phyloP scores from a whole-genome alignment of 1,140 invertebrate genomes.

The Drosophila willistoni region DNA sequence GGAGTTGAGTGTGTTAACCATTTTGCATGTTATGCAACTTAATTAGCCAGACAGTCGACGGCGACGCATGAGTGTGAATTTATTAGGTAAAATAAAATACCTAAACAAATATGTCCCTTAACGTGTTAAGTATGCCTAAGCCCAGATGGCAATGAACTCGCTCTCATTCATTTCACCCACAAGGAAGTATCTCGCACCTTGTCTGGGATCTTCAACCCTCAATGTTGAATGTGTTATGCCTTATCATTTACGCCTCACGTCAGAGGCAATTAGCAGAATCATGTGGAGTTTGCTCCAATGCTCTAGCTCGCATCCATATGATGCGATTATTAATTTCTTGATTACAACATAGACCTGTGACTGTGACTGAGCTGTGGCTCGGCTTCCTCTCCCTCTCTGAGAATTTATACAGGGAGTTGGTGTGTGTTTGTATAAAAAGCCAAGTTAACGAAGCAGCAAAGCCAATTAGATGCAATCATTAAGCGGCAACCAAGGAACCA shows the following conservation, averaged over 20 bases:
- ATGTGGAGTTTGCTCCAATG: conserved; percentile 19
- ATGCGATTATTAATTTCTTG: conserved; percentile 80
- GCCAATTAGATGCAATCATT: conserved; percentile 80
- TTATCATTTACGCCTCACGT: conserved; percentile 78
- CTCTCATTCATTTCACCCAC: conserved; percentile 48
- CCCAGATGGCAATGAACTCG: conserved; percentile 64
- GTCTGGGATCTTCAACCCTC: conserved; percentile 8
- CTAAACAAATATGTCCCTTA: conserved; percentile 1
- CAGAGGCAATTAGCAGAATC: conserved; percentile 71
- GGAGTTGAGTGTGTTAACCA: conserved; percentile 36
- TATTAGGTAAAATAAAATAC: conserved; percentile 24
- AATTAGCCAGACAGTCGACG: conserved; percentile 25
- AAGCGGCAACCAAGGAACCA: conserved; percentile 41
- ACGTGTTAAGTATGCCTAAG: conserved; percentile 5
- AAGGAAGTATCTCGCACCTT: conserved; percentile 34
- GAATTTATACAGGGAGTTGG: too few species aligned
- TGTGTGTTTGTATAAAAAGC: conserved; percentile 38
- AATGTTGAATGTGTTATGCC: conserved; percentile 5
- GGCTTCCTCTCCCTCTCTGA: conserved; percentile 20
- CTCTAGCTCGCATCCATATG: conserved; percentile 50
- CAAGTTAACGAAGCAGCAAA: conserved; percentile 79
- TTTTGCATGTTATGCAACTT: conserved; percentile 21
- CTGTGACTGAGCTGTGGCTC: conserved; percentile 1
- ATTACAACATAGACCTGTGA: conserved; percentile 48
- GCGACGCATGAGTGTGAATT: conserved; percentile 36